phyloP scores from a whole-genome alignment of 2,113 vertebrate species.

The Marcusenius ussheri region DNA sequence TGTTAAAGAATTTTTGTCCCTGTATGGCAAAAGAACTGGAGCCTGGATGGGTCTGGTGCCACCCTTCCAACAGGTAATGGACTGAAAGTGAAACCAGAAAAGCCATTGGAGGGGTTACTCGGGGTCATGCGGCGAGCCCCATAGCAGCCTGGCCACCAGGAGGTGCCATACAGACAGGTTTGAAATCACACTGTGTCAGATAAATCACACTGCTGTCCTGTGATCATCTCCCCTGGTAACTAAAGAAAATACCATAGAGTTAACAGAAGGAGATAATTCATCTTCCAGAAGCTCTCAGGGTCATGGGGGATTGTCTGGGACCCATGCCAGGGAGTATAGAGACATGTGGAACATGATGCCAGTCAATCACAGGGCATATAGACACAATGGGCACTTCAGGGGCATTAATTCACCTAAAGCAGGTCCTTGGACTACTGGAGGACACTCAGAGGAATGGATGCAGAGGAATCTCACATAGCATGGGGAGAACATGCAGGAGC shows the following conservation, averaged over 20 bases:
- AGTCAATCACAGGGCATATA: neutral
- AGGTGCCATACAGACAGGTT: neutral
- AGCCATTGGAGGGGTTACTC: neutral
- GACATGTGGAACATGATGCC: neutral
- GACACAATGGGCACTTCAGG: neutral
- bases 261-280: neutral
- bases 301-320: neutral
- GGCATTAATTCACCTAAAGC: neutral
- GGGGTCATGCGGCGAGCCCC: neutral
- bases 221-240: neutral
- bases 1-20: neutral
- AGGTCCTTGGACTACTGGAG: neutral
- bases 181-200: neutral
- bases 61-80: neutral
- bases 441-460: no score
- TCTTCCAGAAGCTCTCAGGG: neutral
- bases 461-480: neutral
- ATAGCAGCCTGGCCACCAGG: neutral
- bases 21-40: neutral
- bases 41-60: neutral
- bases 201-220: neutral
- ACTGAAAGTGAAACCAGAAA: neutral
- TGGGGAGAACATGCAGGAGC: no score
- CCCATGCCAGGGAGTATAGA: neutral
- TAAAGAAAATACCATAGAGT: neutral